These are phyloP conservation scores for Nyctibius bracteatus DNA, from an alignment of 2,113 vertebrate genomes.

Conservation along the genomic window DNA sequence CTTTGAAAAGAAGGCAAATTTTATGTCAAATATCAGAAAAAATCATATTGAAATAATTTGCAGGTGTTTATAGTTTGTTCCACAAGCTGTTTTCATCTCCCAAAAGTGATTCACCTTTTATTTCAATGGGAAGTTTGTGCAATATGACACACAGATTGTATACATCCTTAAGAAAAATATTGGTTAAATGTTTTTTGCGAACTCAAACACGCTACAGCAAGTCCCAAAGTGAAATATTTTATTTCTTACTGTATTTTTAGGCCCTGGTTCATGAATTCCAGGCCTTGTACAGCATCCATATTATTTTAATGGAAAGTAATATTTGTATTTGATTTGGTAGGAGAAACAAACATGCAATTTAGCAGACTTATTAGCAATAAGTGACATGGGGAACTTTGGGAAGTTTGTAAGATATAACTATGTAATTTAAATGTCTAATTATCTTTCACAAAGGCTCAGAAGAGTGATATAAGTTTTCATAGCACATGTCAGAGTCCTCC, in stretches of 20 bases:
- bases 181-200: background rate
- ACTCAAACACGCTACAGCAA: background rate
- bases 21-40: background rate
- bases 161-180: slow-evolving; percentile 15
- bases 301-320: slow-evolving; percentile 9
- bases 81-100: background rate
- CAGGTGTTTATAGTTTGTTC: background rate
- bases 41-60: background rate
- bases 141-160: background rate
- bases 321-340: background rate
- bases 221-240: background rate
- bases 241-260: background rate
- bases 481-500: slow-evolving; percentile 62
- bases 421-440: slow-evolving; percentile 33
- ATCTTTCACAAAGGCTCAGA: slow-evolving; percentile 68
- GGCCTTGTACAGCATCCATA: background rate
- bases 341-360: background rate
- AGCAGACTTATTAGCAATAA: background rate
- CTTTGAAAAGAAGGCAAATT: background rate
- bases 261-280: background rate
- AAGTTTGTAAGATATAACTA: background rate
- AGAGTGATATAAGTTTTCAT: slow-evolving; percentile 67
- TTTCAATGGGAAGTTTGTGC: slow-evolving; percentile 45
- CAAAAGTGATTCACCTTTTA: slow-evolving; percentile 20
- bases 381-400: background rate